These are phyloP conservation scores for Abramis brama DNA, from an alignment of 2,113 vertebrate genomes.

Conservation along the genomic window DNA sequence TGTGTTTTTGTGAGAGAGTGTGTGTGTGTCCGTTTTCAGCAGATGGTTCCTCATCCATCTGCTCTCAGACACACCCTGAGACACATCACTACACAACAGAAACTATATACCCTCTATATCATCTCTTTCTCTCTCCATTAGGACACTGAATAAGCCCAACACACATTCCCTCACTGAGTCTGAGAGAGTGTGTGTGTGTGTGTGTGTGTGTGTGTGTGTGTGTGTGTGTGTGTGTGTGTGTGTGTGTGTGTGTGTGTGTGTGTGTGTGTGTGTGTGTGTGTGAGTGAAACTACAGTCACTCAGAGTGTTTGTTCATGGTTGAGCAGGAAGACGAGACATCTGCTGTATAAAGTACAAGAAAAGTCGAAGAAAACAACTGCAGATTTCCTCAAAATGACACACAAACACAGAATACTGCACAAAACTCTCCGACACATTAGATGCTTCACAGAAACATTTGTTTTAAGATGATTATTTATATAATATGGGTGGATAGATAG, in stretches of 20 bases:
- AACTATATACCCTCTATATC: slow-evolving; percentile 3
- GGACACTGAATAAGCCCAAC: neutral
- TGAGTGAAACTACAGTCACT: neutral
- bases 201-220: slow-evolving; percentile 7
- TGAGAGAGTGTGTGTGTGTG: slow-evolving; percentile 50
- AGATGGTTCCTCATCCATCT: slow-evolving; percentile 30
- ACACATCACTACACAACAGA: slow-evolving; percentile 40
- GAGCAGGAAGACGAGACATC: slow-evolving; percentile 5
- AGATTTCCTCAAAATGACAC: slow-evolving; percentile 69
- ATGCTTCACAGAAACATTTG: slow-evolving; percentile 2
- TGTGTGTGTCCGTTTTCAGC: neutral
- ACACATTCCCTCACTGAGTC: neutral
- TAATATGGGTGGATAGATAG: neutral
- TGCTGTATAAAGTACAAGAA: neutral
- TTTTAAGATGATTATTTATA: neutral
- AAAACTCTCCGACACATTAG: neutral
- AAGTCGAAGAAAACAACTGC: neutral
- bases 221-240: too few relatives aligned
- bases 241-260: slow-evolving; percentile 20
- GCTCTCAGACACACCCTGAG: slow-evolving; percentile 19
- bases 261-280: slow-evolving; percentile 45
- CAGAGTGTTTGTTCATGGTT: slow-evolving; percentile 35
- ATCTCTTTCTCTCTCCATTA: slow-evolving; percentile 7
- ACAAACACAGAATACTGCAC: neutral
- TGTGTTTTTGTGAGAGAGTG: neutral